phyloP scores from a whole-genome alignment of 2,888 invertebrate species.

The Drosophila tripunctata region DNA sequence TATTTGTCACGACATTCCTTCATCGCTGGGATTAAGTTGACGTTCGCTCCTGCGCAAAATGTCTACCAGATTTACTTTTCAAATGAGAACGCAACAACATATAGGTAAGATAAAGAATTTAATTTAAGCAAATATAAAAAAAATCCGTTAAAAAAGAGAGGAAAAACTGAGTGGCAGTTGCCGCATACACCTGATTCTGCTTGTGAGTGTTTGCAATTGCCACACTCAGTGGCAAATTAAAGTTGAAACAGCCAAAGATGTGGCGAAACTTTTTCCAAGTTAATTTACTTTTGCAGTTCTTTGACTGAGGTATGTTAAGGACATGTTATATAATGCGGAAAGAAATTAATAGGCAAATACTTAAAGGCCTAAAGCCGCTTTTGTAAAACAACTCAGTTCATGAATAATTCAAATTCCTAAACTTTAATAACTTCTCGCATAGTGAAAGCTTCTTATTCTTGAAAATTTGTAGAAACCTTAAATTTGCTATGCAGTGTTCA shows the following conservation, averaged over 20 bases:
- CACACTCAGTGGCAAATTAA: conserved; percentile 16
- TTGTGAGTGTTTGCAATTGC: background rate
- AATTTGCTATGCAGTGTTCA: too few species aligned
- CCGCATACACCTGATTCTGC: conserved; percentile 2
- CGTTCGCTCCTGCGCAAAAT: conserved; percentile 20
- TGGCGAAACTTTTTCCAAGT: conserved; percentile 16
- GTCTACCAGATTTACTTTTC: conserved; percentile 47
- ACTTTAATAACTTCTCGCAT: too few species aligned
- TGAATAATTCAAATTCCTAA: too few species aligned
- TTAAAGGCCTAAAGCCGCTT: background rate
- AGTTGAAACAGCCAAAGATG: conserved; percentile 23
- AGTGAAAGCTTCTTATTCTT: too few species aligned
- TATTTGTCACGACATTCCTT: conserved; percentile 80
- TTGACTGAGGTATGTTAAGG: background rate
- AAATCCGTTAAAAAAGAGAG: background rate
- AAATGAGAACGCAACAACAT: conserved; percentile 8
- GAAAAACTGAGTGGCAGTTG: conserved; percentile 3
- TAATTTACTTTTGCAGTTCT: background rate
- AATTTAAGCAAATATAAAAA: conserved; percentile 9
- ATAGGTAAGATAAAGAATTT: conserved; percentile 1
- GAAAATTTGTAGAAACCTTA: too few species aligned
- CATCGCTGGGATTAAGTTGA: conserved; percentile 71
- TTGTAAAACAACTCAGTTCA: too few species aligned
- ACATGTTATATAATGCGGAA: background rate
- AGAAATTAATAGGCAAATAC: background rate